phyloP scores from a whole-genome alignment of 1,140 invertebrate species.

The Eupeodes corollae region DNA sequence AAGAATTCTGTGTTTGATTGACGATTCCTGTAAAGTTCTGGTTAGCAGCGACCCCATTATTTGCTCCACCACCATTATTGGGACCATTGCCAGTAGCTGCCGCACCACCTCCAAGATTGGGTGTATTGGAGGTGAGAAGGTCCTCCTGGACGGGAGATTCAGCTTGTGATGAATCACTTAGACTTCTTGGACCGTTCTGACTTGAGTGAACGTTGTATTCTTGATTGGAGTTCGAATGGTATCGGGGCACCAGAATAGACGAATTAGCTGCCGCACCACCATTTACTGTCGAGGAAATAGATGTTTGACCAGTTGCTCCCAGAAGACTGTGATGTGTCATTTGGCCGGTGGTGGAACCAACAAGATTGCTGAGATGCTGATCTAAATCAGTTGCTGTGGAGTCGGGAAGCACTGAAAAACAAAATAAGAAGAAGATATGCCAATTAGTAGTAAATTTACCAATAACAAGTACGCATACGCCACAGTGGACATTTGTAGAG shows the following conservation, averaged over 20 bases:
- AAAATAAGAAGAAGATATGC: not conserved
- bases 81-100: conserved; percentile 6
- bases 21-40: conserved; percentile 33
- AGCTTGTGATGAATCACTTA: conserved; percentile 69
- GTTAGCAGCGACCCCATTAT: conserved; percentile 25
- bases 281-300: conserved; percentile 38
- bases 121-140: conserved; percentile 46
- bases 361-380: conserved; percentile 60
- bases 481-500: too few species aligned
- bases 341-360: conserved; percentile 45
- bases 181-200: conserved; percentile 47
- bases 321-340: conserved; percentile 36
- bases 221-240: conserved; percentile 39
- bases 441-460: too few species aligned
- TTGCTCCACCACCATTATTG: conserved; percentile 10
- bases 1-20: conserved; percentile 30
- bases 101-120: conserved; percentile 26
- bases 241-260: conserved; percentile 42
- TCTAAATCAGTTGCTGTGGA: conserved; percentile 63
- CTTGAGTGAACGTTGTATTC: conserved; percentile 36
- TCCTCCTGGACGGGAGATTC: conserved; percentile 73
- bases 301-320: conserved; percentile 26
- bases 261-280: conserved; percentile 31
- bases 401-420: conserved; percentile 53
- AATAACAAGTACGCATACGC: too few species aligned